Evolutionary conservation across 2,113 vertebrate genomes (phyloP), one percentile per base, ranked within the genome.

Genomic region (Ciconia stormi): DNA sequence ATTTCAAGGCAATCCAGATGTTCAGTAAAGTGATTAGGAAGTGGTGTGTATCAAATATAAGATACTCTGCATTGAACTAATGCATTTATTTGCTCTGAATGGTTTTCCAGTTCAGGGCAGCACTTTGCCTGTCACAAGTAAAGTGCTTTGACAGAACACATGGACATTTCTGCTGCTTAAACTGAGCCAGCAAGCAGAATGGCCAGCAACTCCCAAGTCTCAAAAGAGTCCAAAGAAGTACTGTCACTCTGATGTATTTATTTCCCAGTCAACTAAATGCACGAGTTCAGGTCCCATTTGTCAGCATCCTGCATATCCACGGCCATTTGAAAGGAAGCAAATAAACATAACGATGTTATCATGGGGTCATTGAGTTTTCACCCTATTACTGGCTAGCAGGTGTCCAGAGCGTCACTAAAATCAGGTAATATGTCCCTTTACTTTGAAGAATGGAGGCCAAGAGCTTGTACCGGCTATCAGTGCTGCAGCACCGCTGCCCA

Each of bases 31-130:
- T 91, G 82, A 97, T 90, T 86, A 94, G 94, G 95, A 95, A 97
- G 72, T 95, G 79, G 91, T 23, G 62, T 96, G 93, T 95, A 97
- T 97, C 94, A 96, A 97, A 97, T 95, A 95, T 92, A 93, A 96
- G 89, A 91, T 97, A 95, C 82, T 94, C 93, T 95, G 95, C 93
- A 93, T 95, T 91, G 80, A 97, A 96, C 87, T 96, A 88, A 92
- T 82, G 87, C 96, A 95, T 94, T 97, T 97, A 97, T 93, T 97
- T 89, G 84, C 87, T 89, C 87, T 94, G 87, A 89, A 87, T 97
- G 87, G 71, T 91, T 94, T 91, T 91, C 86, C 74, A 95, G 93
- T 73, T 88, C 89, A 95, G 80, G 81, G 78, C 96, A 95, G 96
- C 96, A 86, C 73, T 97, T 95, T 97, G 82, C 94, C 96, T 89